phyloP scores from a whole-genome alignment of 2,797 vertebrate species.

The Syngnathus acus region DNA sequence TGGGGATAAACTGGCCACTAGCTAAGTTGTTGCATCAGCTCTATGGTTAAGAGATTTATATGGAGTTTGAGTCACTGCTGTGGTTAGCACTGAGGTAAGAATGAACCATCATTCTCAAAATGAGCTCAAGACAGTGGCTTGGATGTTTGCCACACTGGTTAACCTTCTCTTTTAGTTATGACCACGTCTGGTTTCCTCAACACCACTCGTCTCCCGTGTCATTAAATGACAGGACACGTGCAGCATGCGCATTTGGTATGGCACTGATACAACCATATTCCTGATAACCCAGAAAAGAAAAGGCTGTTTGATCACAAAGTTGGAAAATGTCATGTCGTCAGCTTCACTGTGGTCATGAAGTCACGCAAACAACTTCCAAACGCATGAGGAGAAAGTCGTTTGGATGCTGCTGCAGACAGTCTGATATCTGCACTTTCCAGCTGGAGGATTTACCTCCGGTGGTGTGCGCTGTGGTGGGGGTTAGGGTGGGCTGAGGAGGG shows the following conservation, averaged over 20 bases:
- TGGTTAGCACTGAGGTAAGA: slow-evolving; percentile 33
- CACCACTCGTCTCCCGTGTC: slow-evolving; percentile 31
- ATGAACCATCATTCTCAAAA: slow-evolving; percentile 42
- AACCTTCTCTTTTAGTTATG: slow-evolving; percentile 61
- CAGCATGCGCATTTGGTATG: slow-evolving; percentile 11
- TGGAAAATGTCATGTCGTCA: slow-evolving; percentile 16
- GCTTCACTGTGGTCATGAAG: slow-evolving; percentile 25
- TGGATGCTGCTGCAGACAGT: slow-evolving; percentile 17
- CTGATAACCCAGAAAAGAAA: slow-evolving; percentile 30
- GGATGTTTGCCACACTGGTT: slow-evolving; percentile 68
- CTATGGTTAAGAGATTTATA: slow-evolving; percentile 44
- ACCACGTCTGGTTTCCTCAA: slow-evolving; percentile 65
- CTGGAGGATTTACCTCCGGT: slow-evolving; percentile 11
- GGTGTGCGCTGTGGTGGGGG: slow-evolving; percentile 3
- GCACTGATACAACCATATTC: slow-evolving; percentile 19
- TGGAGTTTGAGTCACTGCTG: slow-evolving; percentile 38
- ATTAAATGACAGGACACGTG: slow-evolving; percentile 36
- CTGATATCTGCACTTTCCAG: slow-evolving; percentile 19
- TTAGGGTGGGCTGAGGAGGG: neutral
- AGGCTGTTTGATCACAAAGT: slow-evolving; percentile 11
- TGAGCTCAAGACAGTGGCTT: slow-evolving; percentile 64
- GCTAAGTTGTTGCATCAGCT: slow-evolving; percentile 18
- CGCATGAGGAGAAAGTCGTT: slow-evolving; percentile 7
- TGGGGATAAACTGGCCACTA: slow-evolving; percentile 10
- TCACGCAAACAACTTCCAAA: slow-evolving; percentile 22